Base-by-base conservation (phyloP, 2,888 invertebrate species). In the Ochlodes sylvanus region DNA sequence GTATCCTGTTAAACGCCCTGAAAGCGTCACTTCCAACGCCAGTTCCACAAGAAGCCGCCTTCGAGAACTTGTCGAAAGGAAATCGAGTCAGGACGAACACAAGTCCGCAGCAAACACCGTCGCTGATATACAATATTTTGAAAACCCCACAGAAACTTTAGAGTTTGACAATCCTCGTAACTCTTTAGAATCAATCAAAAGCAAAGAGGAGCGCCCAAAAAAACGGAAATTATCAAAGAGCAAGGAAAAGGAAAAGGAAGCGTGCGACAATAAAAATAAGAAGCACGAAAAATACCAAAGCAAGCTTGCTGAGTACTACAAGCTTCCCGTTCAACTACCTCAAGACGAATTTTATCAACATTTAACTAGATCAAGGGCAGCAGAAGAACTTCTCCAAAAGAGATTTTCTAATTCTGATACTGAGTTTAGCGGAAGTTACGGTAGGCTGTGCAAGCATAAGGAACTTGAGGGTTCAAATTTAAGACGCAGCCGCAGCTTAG, bases 401-500 rank as follows among this genome's bases (percentile, higher is more conserved):
- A 83, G 90, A 73, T 91, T 92, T 76, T 82, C 92, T 17, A 92
- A 91, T 77, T 90, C 91, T 42, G 92, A 93, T 71, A 89, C 90
- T 58, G 93, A 93, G 76, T 91, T 92, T 73, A 92, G 87, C 75
- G 90, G 89, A 10, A 92, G 90, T 77, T 92, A 92, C 90, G 92
- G 92, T 69, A 84, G 90, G 79, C 77, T 92, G 79, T 93, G 92
- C 77, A 93, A 92, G 73, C 92, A 92, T 72, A 92, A 90, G 77
- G 92, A 93, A 75, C 82, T 88, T 68, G 93, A 93, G 80, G 90
- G 90, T 54, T 90, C 92, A 58, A 95, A 95, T 83, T 90, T 96
- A 79, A 93, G 96, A 68, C 90, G 93, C 69, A 96, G 96, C 79
- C 94, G 96, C 78, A 96, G 96, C 80, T 94, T 97, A 81, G 96